Percentiles rank a stretch among this genome's conserved stretches.
These are phyloP conservation scores for Leucopsar rothschildi DNA, from an alignment of 2,113 vertebrate genomes.

Conservation along the genomic window DNA sequence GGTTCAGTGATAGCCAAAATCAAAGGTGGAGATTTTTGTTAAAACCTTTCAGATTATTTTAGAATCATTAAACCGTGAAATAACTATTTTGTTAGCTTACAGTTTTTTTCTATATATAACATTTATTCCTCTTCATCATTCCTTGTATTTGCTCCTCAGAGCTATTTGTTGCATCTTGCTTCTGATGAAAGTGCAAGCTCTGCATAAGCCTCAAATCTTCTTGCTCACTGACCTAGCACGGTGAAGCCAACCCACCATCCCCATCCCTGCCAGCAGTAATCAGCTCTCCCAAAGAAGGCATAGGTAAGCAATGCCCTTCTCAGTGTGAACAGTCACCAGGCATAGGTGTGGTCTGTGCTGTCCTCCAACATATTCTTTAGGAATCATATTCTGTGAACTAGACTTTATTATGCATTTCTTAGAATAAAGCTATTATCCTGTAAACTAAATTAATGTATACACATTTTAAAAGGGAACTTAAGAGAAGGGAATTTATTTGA, in stretches of 20 bases:
- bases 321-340: neutral
- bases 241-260: neutral
- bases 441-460: neutral
- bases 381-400: neutral
- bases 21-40: neutral
- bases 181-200: neutral
- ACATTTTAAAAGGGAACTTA: neutral
- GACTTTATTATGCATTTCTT: neutral
- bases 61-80: conserved; percentile 20
- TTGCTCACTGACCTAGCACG: neutral
- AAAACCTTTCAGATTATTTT: conserved; percentile 3
- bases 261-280: neutral
- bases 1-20: neutral
- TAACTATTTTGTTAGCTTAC: neutral
- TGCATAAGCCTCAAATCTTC: neutral
- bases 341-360: neutral
- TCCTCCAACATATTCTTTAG: neutral
- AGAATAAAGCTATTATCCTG: neutral
- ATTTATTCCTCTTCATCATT: neutral
- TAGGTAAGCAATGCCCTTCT: neutral
- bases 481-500: neutral
- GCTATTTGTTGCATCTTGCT: neutral
- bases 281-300: neutral
- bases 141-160: neutral
- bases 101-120: neutral